Evolutionary conservation across 2,797 vertebrate species (phyloP), one percentile per base, ranked within the genome.

Genomic region (Channallabes apus): DNA sequence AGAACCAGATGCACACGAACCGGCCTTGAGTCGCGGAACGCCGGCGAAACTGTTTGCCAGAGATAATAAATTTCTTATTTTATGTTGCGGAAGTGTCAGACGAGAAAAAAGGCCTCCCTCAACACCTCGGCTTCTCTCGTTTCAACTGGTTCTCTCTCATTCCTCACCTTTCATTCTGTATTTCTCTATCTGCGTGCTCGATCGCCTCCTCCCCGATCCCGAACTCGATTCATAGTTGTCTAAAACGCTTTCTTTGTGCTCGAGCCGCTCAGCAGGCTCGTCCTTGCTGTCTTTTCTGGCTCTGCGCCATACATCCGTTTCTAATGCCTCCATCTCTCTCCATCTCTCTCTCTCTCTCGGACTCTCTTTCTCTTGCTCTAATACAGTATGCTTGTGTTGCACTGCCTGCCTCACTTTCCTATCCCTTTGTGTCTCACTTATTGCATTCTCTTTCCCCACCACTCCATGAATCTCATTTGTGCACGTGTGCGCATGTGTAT

Each of bases 41-140:
- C 88, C 71, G 84, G 86, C 88, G 90, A 87, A 92, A 91, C 89
- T 86, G 86, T 92, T 92, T 90, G 84, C 90, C 88, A 91, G 83
- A 88, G 89, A 89, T 89, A 86, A 87, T 92, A 9, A 88, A 90
- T 91, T 89, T 88, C 87, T 86, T 90, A 88, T 90, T 85, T 90
- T 90, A 71, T 46, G 3, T 69, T n/a, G 58, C 69, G 62, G 83
- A 89, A 87, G 81, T 82, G 82, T 61, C 85, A 61, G 85, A 86
- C 86, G 71, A 87, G 87, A 84, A 88, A 51, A 41, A 61, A 75
- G 79, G 82, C 76, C 86, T 86, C 82, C 76, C 86, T 86, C 64
- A 82, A 84, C 85, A 61, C 86, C 87, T 27, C 71, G 80, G 89
- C 86, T 84, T 38, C 91, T 90, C 89, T 82, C 29, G 11, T 69